Conservation (phyloP, 2,888 invertebrate genomes). For the Rosalia funebris region DNA sequence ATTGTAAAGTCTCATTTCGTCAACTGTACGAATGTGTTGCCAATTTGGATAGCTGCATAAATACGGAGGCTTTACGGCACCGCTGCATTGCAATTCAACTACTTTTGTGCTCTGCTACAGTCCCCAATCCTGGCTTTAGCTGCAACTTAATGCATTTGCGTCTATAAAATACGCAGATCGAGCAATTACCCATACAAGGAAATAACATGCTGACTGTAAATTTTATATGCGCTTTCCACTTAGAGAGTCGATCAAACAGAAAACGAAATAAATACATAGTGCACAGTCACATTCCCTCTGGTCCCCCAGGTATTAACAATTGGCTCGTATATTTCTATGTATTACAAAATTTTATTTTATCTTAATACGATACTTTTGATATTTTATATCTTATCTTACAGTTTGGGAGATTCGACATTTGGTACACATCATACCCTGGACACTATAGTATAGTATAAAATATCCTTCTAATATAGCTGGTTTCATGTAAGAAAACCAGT, state of each 20-base stretch:
- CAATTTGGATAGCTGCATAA: conserved; percentile 10
- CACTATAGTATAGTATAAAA: too few species aligned
- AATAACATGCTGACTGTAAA: neutral
- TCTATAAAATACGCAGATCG: conserved; percentile 8
- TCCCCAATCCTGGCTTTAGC: neutral
- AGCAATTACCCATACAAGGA: conserved; percentile 13
- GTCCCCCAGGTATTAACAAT: too few species aligned
- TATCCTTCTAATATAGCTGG: too few species aligned
- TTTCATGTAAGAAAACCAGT: too few species aligned
- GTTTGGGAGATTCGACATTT: too few species aligned
- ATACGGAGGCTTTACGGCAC: conserved; percentile 3
- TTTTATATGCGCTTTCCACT: conserved; percentile 1
- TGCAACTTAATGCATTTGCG: neutral
- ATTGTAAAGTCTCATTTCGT: conserved; percentile 15
- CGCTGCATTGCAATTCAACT: neutral
- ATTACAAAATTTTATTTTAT: too few species aligned
- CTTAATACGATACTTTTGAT: too few species aligned
- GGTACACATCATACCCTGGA: too few species aligned
- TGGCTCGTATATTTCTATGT: too few species aligned
- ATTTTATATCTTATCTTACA: too few species aligned
- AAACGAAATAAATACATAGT: too few species aligned
- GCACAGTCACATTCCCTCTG: too few species aligned
- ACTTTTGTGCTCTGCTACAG: neutral
- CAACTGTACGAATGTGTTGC: conserved; percentile 2
- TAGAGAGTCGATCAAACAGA: neutral